Percentiles rank a stretch among this genome's conserved stretches.
Evolutionary conservation across 2,888 invertebrate species (phyloP).

Genomic region (Oscheius sp.): DNA sequence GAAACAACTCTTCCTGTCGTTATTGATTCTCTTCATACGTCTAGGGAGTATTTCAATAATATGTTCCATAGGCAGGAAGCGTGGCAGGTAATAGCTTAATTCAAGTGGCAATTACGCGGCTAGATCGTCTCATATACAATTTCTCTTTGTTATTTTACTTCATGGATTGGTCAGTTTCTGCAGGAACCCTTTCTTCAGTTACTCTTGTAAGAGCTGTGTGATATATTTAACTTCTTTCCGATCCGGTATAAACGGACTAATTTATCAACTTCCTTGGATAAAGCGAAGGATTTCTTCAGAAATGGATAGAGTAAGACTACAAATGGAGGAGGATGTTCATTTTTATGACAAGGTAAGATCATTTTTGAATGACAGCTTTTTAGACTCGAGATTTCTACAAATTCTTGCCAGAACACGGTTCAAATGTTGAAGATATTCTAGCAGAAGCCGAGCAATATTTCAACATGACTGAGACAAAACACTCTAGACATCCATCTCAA

Average conservation of each 20-base stretch:
- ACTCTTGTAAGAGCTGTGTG: background rate
- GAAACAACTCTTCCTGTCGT: slow-evolving; percentile 1
- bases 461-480: slow-evolving; percentile 28
- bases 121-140: slow-evolving; percentile 55
- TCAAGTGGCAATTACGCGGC: background rate
- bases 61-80: slow-evolving; percentile 58
- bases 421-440: slow-evolving; percentile 76
- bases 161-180: slow-evolving; percentile 15
- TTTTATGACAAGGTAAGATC: slow-evolving; percentile 40
- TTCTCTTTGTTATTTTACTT: slow-evolving; percentile 39
- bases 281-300: slow-evolving; percentile 39
- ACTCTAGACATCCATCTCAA: background rate
- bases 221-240: background rate
- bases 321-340: slow-evolving; percentile 57
- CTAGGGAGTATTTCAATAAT: slow-evolving; percentile 54
- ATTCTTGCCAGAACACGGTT: slow-evolving; percentile 76
- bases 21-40: slow-evolving; percentile 54
- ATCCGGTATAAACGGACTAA: background rate
- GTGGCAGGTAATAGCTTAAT: slow-evolving; percentile 54
- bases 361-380: background rate
- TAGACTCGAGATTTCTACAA: slow-evolving; percentile 63
- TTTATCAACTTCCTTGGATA: slow-evolving; percentile 50
- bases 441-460: slow-evolving; percentile 75
- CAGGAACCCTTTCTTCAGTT: background rate
- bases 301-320: slow-evolving; percentile 41